phyloP scores from a whole-genome alignment of 2,113 vertebrate species.

The Aegypius monachus region DNA sequence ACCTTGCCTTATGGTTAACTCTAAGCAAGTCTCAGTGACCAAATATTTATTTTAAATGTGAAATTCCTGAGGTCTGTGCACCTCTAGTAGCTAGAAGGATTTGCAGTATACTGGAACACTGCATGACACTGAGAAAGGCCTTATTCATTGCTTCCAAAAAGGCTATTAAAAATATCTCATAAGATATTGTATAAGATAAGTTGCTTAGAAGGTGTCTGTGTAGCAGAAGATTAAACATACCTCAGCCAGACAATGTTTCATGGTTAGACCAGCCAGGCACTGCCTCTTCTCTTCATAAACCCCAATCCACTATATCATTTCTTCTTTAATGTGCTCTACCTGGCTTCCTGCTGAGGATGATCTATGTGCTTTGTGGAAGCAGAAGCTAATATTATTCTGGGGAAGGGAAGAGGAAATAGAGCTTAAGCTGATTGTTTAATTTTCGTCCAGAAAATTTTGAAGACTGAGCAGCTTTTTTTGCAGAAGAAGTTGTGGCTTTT shows the following conservation, averaged over 20 bases:
- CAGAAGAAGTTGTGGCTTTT: neutral
- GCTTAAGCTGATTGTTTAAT: constrained; percentile 10
- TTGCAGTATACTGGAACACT: neutral
- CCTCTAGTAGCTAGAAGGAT: neutral
- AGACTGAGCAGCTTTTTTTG: neutral
- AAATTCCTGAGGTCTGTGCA: neutral
- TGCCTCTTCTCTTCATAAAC: constrained; percentile 25
- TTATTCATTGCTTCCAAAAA: constrained; percentile 54
- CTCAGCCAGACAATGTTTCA: constrained; percentile 12
- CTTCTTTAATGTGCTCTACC: constrained; percentile 49
- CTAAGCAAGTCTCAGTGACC: neutral
- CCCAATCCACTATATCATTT: constrained; percentile 36
- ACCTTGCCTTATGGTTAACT: neutral
- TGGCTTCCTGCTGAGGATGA: constrained; percentile 24
- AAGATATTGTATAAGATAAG: constrained; percentile 24
- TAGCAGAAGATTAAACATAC: constrained; percentile 35
- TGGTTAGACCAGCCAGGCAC: constrained; percentile 9
- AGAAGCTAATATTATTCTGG: constrained; percentile 43
- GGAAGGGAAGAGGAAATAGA: constrained; percentile 8
- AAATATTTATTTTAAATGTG: neutral
- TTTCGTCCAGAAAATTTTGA: neutral
- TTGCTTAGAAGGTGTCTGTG: constrained; percentile 41
- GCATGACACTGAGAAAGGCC: neutral
- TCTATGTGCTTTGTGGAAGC: neutral
- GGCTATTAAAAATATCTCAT: constrained; percentile 44